Conservation (phyloP, 1,140 invertebrate species). For the Drosophila pseudoobscura region DNA sequence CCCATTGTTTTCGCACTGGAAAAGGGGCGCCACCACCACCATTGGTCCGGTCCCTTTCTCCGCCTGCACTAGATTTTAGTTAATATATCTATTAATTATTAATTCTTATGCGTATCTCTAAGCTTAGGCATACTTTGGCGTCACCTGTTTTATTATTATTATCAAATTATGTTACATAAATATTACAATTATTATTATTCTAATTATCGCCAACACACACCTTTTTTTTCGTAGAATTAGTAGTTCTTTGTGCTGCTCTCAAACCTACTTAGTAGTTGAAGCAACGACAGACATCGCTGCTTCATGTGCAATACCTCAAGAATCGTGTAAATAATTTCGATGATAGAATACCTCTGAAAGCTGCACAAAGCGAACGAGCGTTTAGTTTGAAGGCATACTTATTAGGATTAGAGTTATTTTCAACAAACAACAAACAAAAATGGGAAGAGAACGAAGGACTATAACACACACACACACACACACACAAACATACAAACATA, state of each 20-base stretch:
- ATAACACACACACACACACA: constrained; percentile 48
- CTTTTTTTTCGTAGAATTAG: too few species aligned
- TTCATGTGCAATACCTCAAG: constrained; percentile 78
- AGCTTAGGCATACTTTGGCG: constrained; percentile 45
- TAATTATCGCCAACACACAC: too few species aligned
- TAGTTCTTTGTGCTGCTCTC: constrained; percentile 47
- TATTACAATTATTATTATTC: constrained; percentile 20
- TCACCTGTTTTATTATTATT: constrained; percentile 46
- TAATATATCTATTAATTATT: constrained; percentile 30
- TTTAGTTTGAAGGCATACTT: constrained; percentile 57
- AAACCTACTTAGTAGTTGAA: constrained; percentile 68
- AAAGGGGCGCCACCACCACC: not conserved
- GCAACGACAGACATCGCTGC: constrained; percentile 49
- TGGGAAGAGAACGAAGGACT: constrained; percentile 82
- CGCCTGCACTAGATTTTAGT: constrained; percentile 17
- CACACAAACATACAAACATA: constrained; percentile 1
- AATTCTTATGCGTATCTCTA: constrained; percentile 17
- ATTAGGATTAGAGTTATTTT: constrained; percentile 59
- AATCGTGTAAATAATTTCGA: constrained; percentile 54
- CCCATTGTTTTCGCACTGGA: constrained; percentile 34
- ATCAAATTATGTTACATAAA: constrained; percentile 26
- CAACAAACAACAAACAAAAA: constrained; percentile 45
- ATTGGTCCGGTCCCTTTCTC: too few species aligned
- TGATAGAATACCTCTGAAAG: constrained; percentile 46
- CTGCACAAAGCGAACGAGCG: constrained; percentile 27